Base-by-base conservation (phyloP, 2,113 vertebrate genomes). In the Bos indicus region DNA sequence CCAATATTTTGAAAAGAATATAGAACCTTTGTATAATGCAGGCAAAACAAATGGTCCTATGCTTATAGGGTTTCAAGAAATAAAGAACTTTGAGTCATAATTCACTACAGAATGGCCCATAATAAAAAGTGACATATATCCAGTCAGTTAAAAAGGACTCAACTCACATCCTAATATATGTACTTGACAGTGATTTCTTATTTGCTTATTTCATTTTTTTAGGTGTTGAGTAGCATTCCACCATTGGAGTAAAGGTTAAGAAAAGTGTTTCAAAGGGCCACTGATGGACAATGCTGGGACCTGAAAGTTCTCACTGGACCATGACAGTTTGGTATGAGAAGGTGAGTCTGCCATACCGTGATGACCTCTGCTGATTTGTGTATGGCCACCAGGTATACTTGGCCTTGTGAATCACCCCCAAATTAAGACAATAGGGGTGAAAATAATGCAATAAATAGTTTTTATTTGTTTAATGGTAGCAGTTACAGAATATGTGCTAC, bases 271-370 rank as follows among this genome's bases (percentile, higher is more conserved):
- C 16, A 28, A 77, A 25, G 0, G 91, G 11, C 12, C 19, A 11
- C 23, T 82, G 17, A 62, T 21, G 6, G 23, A 16, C 54, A 40
- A 25, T 6, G 1, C 14, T 11, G 12, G 25, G 2, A 17, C 17
- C 10, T 19, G 0, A 19, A 56, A 4, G 1, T 6, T 15, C 7
- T 14, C 10, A 21, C 1, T 80, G 33, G 40, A 59, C 33, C 7
- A 1, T 2, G 6, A 21, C 1, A 4, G 17, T 26, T 54, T n/a
- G 14, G 26, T 15, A 28, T 4, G 15, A 54, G 5, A 11, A 57
- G 8, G 11, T 25, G 11, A 57, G 21, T 48, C 43, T 16, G 13
- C 30, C 40, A 2, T 15, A 6, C 11, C 0, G 4, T 5, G 19
- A 36, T 64, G 12, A 8, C 54, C 19, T 48, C 16, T 2, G 2